Conservation (phyloP, 2,113 vertebrate genomes). For the Micronycteris hirsuta region DNA sequence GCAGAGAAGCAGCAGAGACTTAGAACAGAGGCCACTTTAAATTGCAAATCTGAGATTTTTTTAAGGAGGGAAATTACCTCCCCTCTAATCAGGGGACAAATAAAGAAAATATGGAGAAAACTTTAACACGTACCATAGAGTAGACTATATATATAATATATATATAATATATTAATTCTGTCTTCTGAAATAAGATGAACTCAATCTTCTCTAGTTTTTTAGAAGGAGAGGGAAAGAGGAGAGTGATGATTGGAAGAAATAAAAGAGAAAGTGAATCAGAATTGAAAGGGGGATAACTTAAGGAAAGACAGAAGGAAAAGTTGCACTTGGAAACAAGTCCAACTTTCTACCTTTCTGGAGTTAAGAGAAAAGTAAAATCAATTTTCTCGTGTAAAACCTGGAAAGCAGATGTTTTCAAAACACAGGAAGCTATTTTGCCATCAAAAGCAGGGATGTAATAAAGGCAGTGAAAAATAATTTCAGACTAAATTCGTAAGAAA, state of each 20-base stretch:
- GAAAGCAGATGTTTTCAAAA: conserved; percentile 77
- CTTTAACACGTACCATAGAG: conserved; percentile 63
- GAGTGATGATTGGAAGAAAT: conserved; percentile 63
- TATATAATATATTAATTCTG: conserved; percentile 53
- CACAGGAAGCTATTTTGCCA: conserved; percentile 76
- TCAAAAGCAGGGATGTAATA: conserved; percentile 75
- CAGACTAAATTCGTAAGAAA: conserved; percentile 66
- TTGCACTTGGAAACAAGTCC: conserved; percentile 72
- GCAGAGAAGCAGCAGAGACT: conserved; percentile 27
- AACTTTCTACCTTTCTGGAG: conserved; percentile 74
- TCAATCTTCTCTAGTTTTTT: conserved; percentile 54
- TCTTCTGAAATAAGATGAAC: conserved; percentile 60
- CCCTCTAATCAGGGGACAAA: background rate
- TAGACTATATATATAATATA: conserved; percentile 38
- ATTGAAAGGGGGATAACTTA: conserved; percentile 69
- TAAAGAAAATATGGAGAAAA: conserved; percentile 53
- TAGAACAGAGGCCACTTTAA: conserved; percentile 68
- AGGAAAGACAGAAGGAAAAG: conserved; percentile 80
- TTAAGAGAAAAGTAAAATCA: conserved; percentile 71
- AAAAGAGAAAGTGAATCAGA: conserved; percentile 53
- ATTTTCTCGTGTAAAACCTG: conserved; percentile 72
- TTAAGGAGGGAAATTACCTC: conserved; percentile 49
- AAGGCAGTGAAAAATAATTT: conserved; percentile 76
- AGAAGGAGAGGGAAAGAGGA: background rate
- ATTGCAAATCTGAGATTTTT: conserved; percentile 64